These are phyloP conservation scores for Sceloporus tristichus DNA, from an alignment of 2,113 vertebrate species.

Conservation along the genomic window DNA sequence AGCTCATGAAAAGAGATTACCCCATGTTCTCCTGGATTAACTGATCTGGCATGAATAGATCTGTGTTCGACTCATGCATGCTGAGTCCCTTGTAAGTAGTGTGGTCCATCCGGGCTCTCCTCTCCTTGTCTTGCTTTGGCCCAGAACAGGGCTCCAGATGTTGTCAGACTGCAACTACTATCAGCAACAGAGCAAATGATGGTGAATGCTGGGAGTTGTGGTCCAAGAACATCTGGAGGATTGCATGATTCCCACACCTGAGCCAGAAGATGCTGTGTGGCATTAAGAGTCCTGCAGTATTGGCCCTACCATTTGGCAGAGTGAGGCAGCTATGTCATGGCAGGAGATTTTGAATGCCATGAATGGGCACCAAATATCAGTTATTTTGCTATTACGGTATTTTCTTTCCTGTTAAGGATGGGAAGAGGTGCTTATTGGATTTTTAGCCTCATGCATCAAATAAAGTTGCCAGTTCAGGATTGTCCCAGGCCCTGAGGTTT, in stretches of 20 bases:
- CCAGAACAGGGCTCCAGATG: no score
- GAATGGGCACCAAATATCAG: not conserved
- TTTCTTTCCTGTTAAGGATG: no score
- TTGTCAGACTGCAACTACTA: no score
- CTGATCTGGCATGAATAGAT: not conserved
- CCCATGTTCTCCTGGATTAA: not conserved
- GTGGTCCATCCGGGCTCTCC: not conserved
- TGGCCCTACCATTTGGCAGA: not conserved
- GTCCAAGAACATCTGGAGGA: no score
- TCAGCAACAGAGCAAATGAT: no score
- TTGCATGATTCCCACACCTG: no score
- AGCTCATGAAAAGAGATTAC: not conserved
- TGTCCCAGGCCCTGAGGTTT: no score
- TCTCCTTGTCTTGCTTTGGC: not conserved
- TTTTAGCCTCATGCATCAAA: not conserved
- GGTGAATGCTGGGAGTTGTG: no score
- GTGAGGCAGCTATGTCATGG: not conserved
- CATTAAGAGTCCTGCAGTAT: not conserved
- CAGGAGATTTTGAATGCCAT: not conserved
- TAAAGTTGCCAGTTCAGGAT: not conserved
- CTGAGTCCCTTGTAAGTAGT: not conserved
- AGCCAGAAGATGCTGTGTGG: not conserved
- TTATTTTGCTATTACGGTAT: no score
- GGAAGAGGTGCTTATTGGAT: not conserved
- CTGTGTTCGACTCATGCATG: not conserved